Percentiles rank a stretch among this genome's conserved stretches.
These are phyloP conservation scores for Megathymus violae DNA, from an alignment of 1,140 invertebrate species.

Conservation along the genomic window DNA sequence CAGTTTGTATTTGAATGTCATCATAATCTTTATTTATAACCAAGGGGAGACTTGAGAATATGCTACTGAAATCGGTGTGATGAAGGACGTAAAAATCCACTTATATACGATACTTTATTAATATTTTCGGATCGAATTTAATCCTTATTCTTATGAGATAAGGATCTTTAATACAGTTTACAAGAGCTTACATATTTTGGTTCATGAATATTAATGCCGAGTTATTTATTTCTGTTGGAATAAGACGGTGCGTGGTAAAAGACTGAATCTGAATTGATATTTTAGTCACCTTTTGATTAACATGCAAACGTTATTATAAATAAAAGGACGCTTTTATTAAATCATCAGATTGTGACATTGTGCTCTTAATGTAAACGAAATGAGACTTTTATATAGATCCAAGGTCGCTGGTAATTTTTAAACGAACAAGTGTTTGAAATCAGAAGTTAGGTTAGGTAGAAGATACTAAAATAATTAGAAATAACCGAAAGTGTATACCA, in stretches of 20 bases:
- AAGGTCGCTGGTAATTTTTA: too few species aligned
- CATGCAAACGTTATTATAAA: constrained; percentile 3
- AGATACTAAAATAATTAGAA: too few species aligned
- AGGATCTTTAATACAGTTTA: neutral
- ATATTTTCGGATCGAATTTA: constrained; percentile 3
- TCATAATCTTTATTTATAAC: constrained; percentile 62
- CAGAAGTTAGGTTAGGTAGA: too few species aligned
- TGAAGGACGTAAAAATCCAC: constrained; percentile 37
- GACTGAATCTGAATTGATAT: constrained; percentile 37
- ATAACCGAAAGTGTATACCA: too few species aligned
- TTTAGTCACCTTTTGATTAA: constrained; percentile 35
- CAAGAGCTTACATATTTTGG: constrained; percentile 3
- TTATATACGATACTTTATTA: neutral
- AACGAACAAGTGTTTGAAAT: too few species aligned
- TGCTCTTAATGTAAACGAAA: too few species aligned
- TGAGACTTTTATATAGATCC: too few species aligned
- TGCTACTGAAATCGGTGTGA: constrained; percentile 54
- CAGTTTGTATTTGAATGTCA: constrained; percentile 35
- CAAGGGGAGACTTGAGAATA: constrained; percentile 57
- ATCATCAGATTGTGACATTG: too few species aligned
- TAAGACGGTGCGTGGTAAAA: constrained; percentile 44
- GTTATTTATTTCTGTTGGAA: constrained; percentile 50
- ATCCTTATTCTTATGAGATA: constrained; percentile 11
- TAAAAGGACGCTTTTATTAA: too few species aligned
- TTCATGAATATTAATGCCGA: constrained; percentile 34